These are phyloP conservation scores for Euspilapteryx auroguttella DNA, from an alignment of 2,888 invertebrate species.

Conservation along the genomic window DNA sequence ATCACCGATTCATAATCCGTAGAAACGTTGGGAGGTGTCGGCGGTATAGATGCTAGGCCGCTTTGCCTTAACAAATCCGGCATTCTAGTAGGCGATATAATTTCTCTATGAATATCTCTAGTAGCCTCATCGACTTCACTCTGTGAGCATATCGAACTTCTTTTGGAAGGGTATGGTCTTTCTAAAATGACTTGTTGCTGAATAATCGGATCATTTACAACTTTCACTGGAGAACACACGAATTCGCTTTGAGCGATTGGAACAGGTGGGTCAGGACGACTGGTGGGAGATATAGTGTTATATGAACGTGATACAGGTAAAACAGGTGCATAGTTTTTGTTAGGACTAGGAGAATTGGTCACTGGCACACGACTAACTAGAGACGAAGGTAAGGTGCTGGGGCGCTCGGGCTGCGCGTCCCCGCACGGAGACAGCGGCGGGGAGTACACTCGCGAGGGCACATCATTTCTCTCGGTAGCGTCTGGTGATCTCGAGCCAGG, in stretches of 20 bases:
- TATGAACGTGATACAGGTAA: slow-evolving; percentile 27
- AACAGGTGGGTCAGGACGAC: slow-evolving; percentile 21
- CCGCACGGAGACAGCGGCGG: slow-evolving; percentile 61
- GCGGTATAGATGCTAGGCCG: too few relatives aligned
- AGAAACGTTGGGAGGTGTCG: too few relatives aligned
- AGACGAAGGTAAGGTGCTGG: slow-evolving; percentile 37
- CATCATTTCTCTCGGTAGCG: slow-evolving; percentile 29
- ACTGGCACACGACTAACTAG: slow-evolving; percentile 32
- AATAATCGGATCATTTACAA: slow-evolving; percentile 13
- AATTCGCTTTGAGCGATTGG: slow-evolving; percentile 27
- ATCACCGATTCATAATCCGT: too few relatives aligned
- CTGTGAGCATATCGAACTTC: slow-evolving; percentile 23
- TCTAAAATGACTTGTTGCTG: slow-evolving; percentile 12
- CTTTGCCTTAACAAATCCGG: too few relatives aligned
- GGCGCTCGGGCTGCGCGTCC: slow-evolving; percentile 49
- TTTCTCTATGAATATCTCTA: slow-evolving; percentile 13
- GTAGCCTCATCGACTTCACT: slow-evolving; percentile 15
- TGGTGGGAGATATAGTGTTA: slow-evolving; percentile 19
- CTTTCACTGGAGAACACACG: slow-evolving; percentile 21
- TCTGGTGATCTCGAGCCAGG: slow-evolving; percentile 43
- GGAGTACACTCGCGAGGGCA: slow-evolving; percentile 48
- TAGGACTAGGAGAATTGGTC: slow-evolving; percentile 46
- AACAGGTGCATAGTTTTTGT: slow-evolving; percentile 29
- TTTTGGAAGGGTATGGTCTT: slow-evolving; percentile 17
- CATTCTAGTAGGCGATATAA: slow-evolving; percentile 12